Conservation (phyloP, 2,797 vertebrate genomes). For the Molossus molossus region DNA sequence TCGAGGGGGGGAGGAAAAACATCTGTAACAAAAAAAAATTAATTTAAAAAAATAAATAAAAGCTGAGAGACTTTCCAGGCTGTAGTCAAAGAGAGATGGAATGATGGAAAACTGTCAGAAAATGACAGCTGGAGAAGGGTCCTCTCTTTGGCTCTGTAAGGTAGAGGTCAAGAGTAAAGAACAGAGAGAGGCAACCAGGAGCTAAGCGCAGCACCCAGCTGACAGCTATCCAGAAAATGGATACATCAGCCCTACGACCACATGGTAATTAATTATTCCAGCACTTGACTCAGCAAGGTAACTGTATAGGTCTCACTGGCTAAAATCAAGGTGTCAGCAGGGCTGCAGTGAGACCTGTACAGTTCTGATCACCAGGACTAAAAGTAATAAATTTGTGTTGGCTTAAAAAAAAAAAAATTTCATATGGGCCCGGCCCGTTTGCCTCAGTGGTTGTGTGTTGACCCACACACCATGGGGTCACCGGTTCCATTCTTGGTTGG, state of each 20-base stretch:
- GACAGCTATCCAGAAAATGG: neutral
- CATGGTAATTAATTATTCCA: neutral
- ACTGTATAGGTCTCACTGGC: neutral
- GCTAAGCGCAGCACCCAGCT: neutral
- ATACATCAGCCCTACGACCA: neutral
- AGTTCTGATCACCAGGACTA: neutral
- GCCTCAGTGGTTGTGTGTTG: too few species aligned
- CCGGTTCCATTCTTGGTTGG: too few species aligned
- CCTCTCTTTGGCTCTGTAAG: neutral
- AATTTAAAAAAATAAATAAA: neutral
- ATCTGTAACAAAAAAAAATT: too few species aligned
- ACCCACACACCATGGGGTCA: too few species aligned
- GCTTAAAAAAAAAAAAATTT: neutral
- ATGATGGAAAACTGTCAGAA: neutral
- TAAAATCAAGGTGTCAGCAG: slow-evolving; percentile 15
- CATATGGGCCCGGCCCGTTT: too few species aligned
- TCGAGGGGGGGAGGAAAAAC: too few species aligned
- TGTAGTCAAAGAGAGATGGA: neutral
- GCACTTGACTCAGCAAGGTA: neutral
- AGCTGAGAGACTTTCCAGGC: neutral
- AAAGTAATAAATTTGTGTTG: neutral
- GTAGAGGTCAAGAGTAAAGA: neutral
- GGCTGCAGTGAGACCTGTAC: neutral
- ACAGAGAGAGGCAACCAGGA: neutral
- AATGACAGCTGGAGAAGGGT: neutral